Evolutionary conservation across 1,140 invertebrate genomes (phyloP).

Genomic region (Ceratina calcarata): DNA sequence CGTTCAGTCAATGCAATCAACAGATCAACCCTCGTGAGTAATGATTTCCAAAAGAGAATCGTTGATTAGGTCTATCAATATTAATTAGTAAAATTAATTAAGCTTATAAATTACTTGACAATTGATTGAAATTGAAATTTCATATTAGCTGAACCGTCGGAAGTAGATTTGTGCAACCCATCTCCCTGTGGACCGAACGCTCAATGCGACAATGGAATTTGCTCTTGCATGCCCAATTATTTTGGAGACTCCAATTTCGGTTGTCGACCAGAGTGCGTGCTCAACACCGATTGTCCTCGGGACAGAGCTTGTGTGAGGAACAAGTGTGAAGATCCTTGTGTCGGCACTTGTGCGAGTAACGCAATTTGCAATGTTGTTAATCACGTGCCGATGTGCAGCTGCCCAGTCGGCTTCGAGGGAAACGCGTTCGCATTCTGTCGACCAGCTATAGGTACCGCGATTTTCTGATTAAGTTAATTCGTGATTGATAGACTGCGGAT

Average conservation of each 20-base stretch:
- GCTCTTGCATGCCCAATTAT: conserved; percentile 84
- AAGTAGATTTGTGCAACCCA: conserved; percentile 83
- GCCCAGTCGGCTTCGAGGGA: conserved; percentile 84
- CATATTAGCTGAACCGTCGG: conserved; percentile 24
- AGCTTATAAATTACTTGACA: too few relatives aligned
- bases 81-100: too few relatives aligned
- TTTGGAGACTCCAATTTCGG: conserved; percentile 84
- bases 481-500: background rate
- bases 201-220: conserved; percentile 82
- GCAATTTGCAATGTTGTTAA: conserved; percentile 87
- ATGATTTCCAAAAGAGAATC: too few relatives aligned
- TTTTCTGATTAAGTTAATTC: conserved; percentile 22
- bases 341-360: conserved; percentile 86
- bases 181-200: conserved; percentile 86
- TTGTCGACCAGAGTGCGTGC: conserved; percentile 85
- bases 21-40: conserved; percentile 33
- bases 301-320: conserved; percentile 86
- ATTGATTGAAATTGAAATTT: background rate
- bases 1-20: conserved; percentile 72
- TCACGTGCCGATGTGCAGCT: conserved; percentile 88
- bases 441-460: conserved; percentile 69
- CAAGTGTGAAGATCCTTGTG: conserved; percentile 87
- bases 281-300: conserved; percentile 87
- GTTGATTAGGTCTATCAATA: too few relatives aligned
- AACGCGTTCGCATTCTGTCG: conserved; percentile 86